Conservation (phyloP, 1,140 invertebrate species). For the Halictus rubicundus region DNA sequence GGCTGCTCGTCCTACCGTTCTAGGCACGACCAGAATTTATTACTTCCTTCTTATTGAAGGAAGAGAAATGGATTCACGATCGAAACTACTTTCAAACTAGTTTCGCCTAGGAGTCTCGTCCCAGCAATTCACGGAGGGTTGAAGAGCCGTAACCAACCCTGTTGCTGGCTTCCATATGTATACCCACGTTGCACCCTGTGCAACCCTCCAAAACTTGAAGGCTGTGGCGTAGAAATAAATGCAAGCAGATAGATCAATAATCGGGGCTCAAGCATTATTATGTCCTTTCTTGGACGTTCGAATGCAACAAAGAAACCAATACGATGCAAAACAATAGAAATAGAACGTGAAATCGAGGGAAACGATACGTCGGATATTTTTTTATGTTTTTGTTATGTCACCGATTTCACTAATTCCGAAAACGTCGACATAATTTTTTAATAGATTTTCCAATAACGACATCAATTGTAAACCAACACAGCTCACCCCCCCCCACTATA, state of each 20-base stretch:
- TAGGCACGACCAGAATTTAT: neutral
- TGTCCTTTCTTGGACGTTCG: neutral
- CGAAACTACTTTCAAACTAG: conserved; percentile 22
- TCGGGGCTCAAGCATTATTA: neutral
- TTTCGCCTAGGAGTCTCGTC: conserved; percentile 17
- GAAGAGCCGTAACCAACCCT: conserved; percentile 10
- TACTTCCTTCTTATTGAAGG: neutral
- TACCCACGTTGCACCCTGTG: conserved; percentile 16
- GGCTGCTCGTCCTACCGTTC: neutral
- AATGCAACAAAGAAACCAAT: neutral
- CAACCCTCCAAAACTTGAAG: conserved; percentile 27
- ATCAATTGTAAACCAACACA: too few relatives aligned
- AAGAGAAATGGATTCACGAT: neutral
- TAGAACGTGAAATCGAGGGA: too few relatives aligned
- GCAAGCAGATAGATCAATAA: conserved; percentile 36
- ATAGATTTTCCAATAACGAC: too few relatives aligned
- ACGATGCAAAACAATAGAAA: too few relatives aligned
- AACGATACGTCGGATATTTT: too few relatives aligned
- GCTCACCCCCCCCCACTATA: too few relatives aligned
- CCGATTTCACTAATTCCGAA: too few relatives aligned
- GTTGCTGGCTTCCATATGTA: conserved; percentile 11
- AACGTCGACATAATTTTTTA: too few relatives aligned
- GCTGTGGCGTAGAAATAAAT: conserved; percentile 17
- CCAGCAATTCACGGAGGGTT: conserved; percentile 5
- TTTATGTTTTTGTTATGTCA: too few relatives aligned